Evolutionary conservation across 2,113 vertebrate genomes (phyloP).

Genomic region (Corapipo altera): DNA sequence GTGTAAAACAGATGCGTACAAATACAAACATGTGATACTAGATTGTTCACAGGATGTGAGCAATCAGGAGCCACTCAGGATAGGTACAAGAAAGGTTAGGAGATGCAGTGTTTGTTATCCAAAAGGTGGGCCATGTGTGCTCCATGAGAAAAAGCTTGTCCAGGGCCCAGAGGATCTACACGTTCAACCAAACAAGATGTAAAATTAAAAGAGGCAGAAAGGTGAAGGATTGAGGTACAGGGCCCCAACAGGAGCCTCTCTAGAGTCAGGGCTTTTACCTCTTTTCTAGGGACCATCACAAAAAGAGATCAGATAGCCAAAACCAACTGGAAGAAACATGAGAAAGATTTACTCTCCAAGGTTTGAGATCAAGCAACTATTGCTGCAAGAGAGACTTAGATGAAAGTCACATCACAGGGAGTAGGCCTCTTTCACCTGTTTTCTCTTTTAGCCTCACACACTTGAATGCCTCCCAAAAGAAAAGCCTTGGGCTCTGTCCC

Average conservation of each 20-base stretch:
- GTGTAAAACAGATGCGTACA: not conserved
- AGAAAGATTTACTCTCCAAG: not conserved
- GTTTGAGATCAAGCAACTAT: not conserved
- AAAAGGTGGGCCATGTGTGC: accelerated
- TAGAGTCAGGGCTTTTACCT: not conserved
- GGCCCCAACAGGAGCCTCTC: not conserved
- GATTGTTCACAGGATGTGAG: not conserved
- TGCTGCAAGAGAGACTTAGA: not conserved
- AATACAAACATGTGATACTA: not conserved
- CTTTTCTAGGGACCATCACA: not conserved
- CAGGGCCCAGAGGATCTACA: no score
- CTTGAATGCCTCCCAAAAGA: constrained; percentile 26
- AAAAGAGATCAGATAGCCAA: not conserved
- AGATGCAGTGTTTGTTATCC: not conserved
- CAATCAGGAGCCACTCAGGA: not conserved
- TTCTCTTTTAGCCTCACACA: constrained; percentile 31
- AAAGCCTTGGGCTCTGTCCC: not conserved
- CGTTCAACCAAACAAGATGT: not conserved
- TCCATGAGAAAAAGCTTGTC: not conserved
- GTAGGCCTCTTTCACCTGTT: constrained; percentile 28
- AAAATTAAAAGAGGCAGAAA: not conserved
- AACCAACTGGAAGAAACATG: not conserved
- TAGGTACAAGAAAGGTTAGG: not conserved
- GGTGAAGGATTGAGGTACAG: not conserved
- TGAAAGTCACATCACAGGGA: not conserved